A percentile compares a stretch with the other conserved stretches of the same genome.
These are phyloP conservation scores for Phrynosoma blainvillii DNA, from an alignment of 2,113 vertebrate species.

Conservation along the genomic window DNA sequence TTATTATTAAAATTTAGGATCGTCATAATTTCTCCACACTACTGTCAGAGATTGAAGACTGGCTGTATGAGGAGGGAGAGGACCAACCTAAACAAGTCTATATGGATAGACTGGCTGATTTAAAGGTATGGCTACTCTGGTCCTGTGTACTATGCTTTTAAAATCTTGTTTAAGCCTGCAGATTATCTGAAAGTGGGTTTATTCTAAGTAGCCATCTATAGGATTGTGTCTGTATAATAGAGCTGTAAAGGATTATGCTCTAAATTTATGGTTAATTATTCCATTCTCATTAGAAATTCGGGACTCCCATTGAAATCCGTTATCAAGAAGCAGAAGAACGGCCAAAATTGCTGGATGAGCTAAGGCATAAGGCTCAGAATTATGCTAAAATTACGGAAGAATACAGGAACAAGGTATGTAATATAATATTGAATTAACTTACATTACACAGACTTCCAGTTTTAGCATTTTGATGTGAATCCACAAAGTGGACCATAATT, in stretches of 20 bases:
- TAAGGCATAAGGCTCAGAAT: slow-evolving; percentile 82
- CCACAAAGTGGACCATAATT: not conserved
- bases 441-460: not conserved
- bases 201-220: too few relatives aligned
- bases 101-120: slow-evolving; percentile 90
- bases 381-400: slow-evolving; percentile 78
- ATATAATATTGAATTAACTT: fast-evolving
- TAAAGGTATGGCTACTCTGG: slow-evolving; percentile 82
- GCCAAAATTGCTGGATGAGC: slow-evolving; percentile 90
- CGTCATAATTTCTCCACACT: slow-evolving; percentile 87
- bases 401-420: slow-evolving; percentile 86
- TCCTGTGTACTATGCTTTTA: not conserved
- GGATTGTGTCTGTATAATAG: too few relatives aligned
- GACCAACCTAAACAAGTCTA: slow-evolving; percentile 97
- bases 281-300: slow-evolving; percentile 75
- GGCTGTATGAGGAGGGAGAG: slow-evolving; percentile 97
- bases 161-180: not conserved
- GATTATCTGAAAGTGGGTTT: not conserved
- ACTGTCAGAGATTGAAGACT: slow-evolving; percentile 93
- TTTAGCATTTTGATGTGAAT: not conserved
- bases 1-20: slow-evolving; percentile 75
- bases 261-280: not conserved
- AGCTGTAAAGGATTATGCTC: not conserved
- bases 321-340: slow-evolving; percentile 87
- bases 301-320: slow-evolving; percentile 67